Base-by-base conservation (phyloP, 2,888 invertebrate species). In the Ephialtes manifestator region DNA sequence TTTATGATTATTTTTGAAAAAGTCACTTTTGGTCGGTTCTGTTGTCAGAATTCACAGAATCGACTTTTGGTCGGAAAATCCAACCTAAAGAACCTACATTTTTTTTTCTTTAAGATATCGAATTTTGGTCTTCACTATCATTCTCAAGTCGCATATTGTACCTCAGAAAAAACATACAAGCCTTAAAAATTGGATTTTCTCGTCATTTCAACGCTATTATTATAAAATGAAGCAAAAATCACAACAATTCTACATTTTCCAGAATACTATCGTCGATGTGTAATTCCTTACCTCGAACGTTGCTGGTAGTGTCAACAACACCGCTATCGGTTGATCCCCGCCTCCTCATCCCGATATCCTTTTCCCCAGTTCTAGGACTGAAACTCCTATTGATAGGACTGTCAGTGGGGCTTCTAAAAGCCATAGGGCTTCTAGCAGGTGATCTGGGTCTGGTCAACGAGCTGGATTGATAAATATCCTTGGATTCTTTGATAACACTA, bases 281-380 rank as follows among this genome's bases (percentile, higher is more conserved):
- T 76, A 20, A n/a, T 35, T 60, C 39, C 43, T 0, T 43, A 92
- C 92, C 92, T 89, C 92, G 90, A 7, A 94, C 94, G 58, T 94
- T 94, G 63, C 94, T 94, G 81, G 92, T 94, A 0, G 94, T 94
- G 72, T 94, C 94, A 0, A 94, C 91, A 13, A 92, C 90, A n/a
- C 91, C 90, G 75, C 91, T 94, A 0, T 93, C 92, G 4, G 77
- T 86, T 0, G 90, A 90, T 43, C 90, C 90, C 82, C 90, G 89
- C 24, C 91, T 88, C 31, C 89, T 89, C 10, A 83, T 82, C 5
- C 77, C 72, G 24, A 80, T 87, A 4, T 92, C 92, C 65, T 88
- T 91, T 11, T 93, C 93, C 39, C 84, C 87, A 4, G 60, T 86
- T 28, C 92, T 89, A 0, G 93, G 92, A 86, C 92, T 93, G 81